Evolutionary conservation across 2,113 vertebrate genomes (phyloP).

Genomic region (Synchiropus splendidus): DNA sequence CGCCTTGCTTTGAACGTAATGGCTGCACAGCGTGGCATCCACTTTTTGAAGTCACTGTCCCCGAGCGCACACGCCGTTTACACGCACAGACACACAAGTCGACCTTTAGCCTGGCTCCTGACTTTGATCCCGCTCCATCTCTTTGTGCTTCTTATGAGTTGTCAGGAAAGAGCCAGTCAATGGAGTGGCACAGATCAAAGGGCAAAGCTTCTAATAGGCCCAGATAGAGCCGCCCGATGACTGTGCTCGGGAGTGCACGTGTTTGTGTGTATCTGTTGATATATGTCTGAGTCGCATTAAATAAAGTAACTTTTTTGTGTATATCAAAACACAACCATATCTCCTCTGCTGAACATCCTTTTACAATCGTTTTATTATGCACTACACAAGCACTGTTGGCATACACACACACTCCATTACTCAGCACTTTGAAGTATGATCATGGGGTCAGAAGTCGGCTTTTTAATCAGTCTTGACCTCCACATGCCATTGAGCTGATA

Average conservation of each 20-base stretch:
- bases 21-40: constrained; percentile 54
- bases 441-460: constrained; percentile 64
- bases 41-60: constrained; percentile 67
- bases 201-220: constrained; percentile 56
- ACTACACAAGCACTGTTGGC: constrained; percentile 2
- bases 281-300: constrained; percentile 4
- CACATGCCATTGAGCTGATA: constrained; percentile 63
- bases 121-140: constrained; percentile 77
- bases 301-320: neutral
- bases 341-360: constrained; percentile 22
- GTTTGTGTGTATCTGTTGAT: constrained; percentile 10
- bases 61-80: constrained; percentile 34
- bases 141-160: constrained; percentile 54
- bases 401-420: constrained; percentile 4
- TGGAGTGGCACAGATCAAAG: constrained; percentile 76
- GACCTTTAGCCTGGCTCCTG: constrained; percentile 59
- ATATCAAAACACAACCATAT: constrained; percentile 11
- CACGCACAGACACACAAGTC: constrained; percentile 24
- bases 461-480: constrained; percentile 65
- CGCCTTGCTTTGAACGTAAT: constrained; percentile 56
- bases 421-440: constrained; percentile 44
- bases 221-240: constrained; percentile 55
- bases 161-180: constrained; percentile 62
- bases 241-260: constrained; percentile 27
- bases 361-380: constrained; percentile 29